Evolutionary conservation across 2,797 vertebrate species (phyloP), one percentile per base, ranked within the genome.

Genomic region (Gephyroberyx darwinii): DNA sequence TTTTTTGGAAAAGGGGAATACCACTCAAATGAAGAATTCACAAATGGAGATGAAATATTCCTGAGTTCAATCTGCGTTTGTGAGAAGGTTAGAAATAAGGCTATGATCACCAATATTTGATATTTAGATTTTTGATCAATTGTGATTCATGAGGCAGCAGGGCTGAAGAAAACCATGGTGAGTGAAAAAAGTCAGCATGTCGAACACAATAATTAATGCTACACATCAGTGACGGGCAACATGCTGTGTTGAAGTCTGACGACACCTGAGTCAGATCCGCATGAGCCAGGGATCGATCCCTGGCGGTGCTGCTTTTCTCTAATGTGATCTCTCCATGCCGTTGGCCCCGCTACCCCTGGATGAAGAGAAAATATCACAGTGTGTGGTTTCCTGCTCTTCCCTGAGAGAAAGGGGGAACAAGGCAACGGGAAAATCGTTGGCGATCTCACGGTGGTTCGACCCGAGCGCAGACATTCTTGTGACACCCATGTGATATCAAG

Each of bases 121-220:
- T n/a, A n/a, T n/a, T n/a, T n/a, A n/a, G n/a, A n/a, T n/a, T n/a
- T n/a, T n/a, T n/a, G n/a, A n/a, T n/a, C 39, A 41, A 10, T 41
- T 41, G 14, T 41, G 12, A 43, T 43, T 43, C 14, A 43, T 43
- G 41, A 16, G 41, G 41, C 41, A 14, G 41, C 41, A 43, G 41
- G 41, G 41, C 41, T 57, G 69, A 8, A 19, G 55, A 74, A 45
- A 69, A 74, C 59, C 76, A 85, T 57, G 43, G 65, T 41, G 61
- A 77, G 52, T 69, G 41, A 43, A 14, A 81, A 81, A 72, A 85
- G 76, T 75, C 65, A 78, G 76, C 80, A 86, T 84, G 86, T 89
- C 82, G 81, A 83, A 89, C 78, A 58, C 70, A 74, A 73, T 85
- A 84, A 87, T 85, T 85, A 88, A 74, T 64, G 65, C 82, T 77